Percentiles rank a stretch among this genome's conserved stretches.
Conservation (phyloP, 2,888 invertebrate genomes). For the Leptopilina drosophilae region DNA sequence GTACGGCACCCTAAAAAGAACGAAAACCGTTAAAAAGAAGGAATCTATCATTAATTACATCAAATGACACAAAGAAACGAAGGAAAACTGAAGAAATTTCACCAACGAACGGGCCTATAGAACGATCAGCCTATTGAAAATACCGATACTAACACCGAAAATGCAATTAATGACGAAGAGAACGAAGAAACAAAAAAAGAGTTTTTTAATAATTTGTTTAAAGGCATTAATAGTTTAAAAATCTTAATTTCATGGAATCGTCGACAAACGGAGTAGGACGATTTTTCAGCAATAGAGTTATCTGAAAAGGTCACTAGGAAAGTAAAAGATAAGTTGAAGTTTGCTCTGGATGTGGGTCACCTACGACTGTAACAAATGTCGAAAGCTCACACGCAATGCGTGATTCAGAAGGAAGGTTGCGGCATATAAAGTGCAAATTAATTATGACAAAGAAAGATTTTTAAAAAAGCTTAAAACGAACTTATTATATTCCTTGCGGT, state of each 20-base stretch:
- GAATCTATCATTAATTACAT: too few relatives aligned
- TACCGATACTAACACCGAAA: background rate
- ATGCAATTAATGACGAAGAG: background rate
- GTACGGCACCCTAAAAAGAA: too few relatives aligned
- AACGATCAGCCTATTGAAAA: too few relatives aligned
- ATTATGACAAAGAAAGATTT: background rate
- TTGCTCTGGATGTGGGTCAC: background rate
- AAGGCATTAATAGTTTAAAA: background rate
- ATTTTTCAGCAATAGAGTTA: background rate
- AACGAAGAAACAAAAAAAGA: background rate
- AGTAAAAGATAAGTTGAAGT: background rate
- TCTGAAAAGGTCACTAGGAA: background rate
- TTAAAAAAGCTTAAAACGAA: background rate
- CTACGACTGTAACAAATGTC: background rate
- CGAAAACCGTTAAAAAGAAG: too few relatives aligned
- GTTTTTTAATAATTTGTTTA: background rate
- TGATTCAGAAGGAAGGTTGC: background rate
- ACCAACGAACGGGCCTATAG: too few relatives aligned
- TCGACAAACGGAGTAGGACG: background rate
- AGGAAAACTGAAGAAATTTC: too few relatives aligned
- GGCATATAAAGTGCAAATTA: background rate
- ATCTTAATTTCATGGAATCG: background rate
- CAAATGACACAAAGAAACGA: too few relatives aligned
- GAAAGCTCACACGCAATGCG: background rate
- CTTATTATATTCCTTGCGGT: background rate